phyloP scores from a whole-genome alignment of 2,888 invertebrate genomes.

The Cremastinae sp. region DNA sequence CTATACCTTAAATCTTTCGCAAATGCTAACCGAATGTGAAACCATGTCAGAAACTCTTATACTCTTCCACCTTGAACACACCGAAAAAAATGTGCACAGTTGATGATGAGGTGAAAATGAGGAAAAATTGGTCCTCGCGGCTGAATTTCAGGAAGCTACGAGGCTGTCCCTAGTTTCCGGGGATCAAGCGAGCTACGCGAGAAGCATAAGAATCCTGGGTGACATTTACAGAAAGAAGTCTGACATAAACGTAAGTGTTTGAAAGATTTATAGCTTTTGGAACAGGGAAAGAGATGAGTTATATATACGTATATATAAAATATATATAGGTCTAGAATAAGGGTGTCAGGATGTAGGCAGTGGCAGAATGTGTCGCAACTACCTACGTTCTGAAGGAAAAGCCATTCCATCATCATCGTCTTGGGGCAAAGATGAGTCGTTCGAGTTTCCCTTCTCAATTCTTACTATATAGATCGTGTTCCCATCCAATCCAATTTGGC shows the following conservation, averaged over 20 bases:
- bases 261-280: constrained; percentile 6
- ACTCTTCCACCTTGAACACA: no score
- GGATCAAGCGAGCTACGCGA: constrained; percentile 92
- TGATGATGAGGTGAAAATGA: no score
- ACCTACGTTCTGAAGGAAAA: constrained; percentile 9
- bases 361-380: not conserved
- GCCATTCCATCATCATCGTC: constrained; percentile 14
- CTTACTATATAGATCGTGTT: constrained; percentile 5
- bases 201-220: constrained; percentile 91
- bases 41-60: no score
- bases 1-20: no score
- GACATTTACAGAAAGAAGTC: constrained; percentile 92
- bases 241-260: constrained; percentile 87
- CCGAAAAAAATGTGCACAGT: no score
- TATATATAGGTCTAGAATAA: no score
- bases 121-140: not conserved
- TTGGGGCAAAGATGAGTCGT: constrained; percentile 27
- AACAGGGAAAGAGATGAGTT: not conserved
- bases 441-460: constrained; percentile 11
- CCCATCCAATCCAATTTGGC: constrained; percentile 52
- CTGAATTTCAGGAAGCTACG: constrained; percentile 86
- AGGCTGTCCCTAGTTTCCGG: constrained; percentile 89
- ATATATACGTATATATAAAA: no score
- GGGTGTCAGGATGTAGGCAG: not conserved
- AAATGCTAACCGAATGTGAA: no score